phyloP scores from a whole-genome alignment of 1,140 invertebrate genomes.

The Sitodiplosis mosellana region DNA sequence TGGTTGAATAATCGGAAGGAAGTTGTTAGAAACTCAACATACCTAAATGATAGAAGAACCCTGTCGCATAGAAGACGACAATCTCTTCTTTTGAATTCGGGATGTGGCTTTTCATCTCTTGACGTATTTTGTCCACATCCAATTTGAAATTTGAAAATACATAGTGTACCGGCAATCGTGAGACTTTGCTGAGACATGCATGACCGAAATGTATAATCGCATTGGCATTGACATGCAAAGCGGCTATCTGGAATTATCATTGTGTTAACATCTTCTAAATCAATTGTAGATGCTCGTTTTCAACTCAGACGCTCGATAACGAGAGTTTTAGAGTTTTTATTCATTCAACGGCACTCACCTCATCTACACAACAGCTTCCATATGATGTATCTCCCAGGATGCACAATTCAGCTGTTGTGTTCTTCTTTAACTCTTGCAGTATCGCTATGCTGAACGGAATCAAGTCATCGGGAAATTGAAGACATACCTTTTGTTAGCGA shows the following conservation, averaged over 20 bases:
- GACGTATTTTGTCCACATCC: slow-evolving; percentile 25
- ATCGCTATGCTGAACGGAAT: slow-evolving; percentile 51
- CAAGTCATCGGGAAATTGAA: slow-evolving; percentile 80
- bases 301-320: neutral
- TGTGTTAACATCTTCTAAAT: neutral
- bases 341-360: slow-evolving; percentile 29
- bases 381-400: slow-evolving; percentile 87
- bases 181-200: slow-evolving; percentile 61
- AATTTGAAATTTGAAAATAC: slow-evolving; percentile 41
- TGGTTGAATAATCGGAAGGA: neutral
- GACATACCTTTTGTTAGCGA: slow-evolving; percentile 44
- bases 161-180: slow-evolving; percentile 51
- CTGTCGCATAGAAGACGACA: slow-evolving; percentile 54
- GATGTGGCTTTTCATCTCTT: slow-evolving; percentile 13
- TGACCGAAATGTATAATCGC: slow-evolving; percentile 82
- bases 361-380: slow-evolving; percentile 89
- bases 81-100: slow-evolving; percentile 24
- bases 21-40: slow-evolving; percentile 5
- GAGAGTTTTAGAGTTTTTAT: no score
- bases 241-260: slow-evolving; percentile 29
- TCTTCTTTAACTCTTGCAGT: slow-evolving; percentile 33
- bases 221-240: slow-evolving; percentile 68
- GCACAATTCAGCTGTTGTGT: slow-evolving; percentile 41
- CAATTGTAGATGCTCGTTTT: neutral
- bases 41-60: slow-evolving; percentile 46